Evolutionary conservation across 1,140 invertebrate species (phyloP).

Genomic region (Ostrea edulis): DNA sequence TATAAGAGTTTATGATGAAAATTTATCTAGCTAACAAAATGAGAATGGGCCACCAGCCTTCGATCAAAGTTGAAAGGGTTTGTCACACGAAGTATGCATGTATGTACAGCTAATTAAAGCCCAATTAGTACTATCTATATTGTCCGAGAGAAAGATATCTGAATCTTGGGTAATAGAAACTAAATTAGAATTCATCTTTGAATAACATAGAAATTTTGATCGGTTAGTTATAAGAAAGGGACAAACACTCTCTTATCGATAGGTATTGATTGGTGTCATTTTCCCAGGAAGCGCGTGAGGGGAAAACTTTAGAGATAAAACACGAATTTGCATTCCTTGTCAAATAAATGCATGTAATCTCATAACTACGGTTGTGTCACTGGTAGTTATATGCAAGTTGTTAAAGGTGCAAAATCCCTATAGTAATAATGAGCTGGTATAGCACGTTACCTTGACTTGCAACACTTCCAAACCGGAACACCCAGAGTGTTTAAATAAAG

Average conservation of each 20-base stretch:
- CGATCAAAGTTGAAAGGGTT: not conserved
- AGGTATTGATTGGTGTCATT: not conserved
- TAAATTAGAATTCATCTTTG: not conserved
- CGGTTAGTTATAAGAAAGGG: not conserved
- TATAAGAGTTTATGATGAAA: too few relatives aligned
- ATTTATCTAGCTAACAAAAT: too few relatives aligned
- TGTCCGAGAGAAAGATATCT: not conserved
- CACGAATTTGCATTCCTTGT: not conserved
- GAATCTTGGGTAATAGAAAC: not conserved
- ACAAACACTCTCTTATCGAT: not conserved
- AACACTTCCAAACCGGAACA: not conserved
- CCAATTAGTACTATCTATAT: not conserved
- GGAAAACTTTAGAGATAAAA: not conserved
- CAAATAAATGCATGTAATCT: constrained; percentile 12
- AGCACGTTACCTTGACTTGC: not conserved
- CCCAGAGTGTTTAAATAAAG: not conserved
- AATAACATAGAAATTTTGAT: not conserved
- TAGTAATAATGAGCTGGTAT: not conserved
- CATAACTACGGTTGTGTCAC: not conserved
- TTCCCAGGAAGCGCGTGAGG: not conserved
- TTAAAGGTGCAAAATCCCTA: not conserved
- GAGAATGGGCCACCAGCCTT: too few relatives aligned
- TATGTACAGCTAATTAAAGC: not conserved
- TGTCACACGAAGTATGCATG: not conserved
- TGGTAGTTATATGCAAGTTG: not conserved